Evolutionary conservation across 2,113 vertebrate species (phyloP).

Genomic region (Myrmecobius fasciatus): DNA sequence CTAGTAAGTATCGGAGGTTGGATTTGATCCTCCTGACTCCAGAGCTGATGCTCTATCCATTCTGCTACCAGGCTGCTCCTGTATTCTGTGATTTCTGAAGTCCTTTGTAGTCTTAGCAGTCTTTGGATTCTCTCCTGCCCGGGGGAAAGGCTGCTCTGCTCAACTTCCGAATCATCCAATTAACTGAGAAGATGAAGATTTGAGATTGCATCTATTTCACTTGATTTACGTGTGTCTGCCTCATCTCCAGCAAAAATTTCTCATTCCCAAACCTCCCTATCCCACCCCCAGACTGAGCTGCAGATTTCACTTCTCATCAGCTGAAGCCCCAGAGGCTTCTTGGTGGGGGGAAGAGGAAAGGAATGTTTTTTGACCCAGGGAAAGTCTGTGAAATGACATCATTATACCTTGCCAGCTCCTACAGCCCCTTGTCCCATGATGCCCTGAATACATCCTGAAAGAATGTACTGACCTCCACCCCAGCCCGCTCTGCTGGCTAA

Average conservation of each 20-base stretch:
- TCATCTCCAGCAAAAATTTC: accelerated
- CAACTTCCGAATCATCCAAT: neutral
- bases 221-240: neutral
- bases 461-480: neutral
- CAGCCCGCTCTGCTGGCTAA: neutral
- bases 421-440: neutral
- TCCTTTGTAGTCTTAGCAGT: accelerated
- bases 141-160: neutral
- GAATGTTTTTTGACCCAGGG: neutral
- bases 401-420: neutral
- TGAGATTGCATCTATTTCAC: neutral
- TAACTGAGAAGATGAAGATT: neutral
- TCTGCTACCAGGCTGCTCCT: neutral
- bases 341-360: neutral
- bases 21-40: neutral
- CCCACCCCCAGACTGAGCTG: neutral
- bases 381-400: neutral
- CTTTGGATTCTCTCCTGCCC: neutral
- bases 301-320: neutral
- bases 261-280: neutral
- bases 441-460: neutral
- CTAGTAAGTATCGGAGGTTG: neutral
- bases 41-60: neutral
- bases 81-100: neutral
- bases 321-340: neutral